Evolutionary conservation across 2,113 vertebrate species (phyloP).

Genomic region (Sminthopsis crassicaudata): DNA sequence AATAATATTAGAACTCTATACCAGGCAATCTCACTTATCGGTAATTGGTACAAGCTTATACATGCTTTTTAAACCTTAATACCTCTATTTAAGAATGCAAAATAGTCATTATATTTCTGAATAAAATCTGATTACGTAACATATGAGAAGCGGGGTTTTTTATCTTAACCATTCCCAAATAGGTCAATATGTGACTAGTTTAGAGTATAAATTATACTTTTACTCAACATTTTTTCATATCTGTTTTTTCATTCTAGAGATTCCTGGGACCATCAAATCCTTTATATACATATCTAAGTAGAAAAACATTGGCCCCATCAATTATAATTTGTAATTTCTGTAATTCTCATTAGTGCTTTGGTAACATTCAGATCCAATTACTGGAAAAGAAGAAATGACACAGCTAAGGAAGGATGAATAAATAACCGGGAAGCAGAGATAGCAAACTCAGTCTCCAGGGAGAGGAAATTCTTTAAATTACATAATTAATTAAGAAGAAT

Average conservation of each 20-base stretch:
- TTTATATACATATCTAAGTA: not conserved
- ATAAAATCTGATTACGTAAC: constrained; percentile 4
- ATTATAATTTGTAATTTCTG: not conserved
- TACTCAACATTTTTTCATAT: not conserved
- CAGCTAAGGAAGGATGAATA: not conserved
- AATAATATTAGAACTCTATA: not conserved
- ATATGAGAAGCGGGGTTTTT: constrained; percentile 6
- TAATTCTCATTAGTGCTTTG: constrained; percentile 17
- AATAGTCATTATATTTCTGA: not conserved
- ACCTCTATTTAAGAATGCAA: not conserved
- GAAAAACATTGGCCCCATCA: constrained; percentile 7
- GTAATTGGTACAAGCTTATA: not conserved
- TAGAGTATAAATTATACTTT: not conserved
- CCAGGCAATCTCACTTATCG: not conserved
- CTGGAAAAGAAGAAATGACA: constrained; percentile 18
- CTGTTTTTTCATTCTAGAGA: constrained; percentile 5
- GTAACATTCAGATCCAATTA: constrained; percentile 31
- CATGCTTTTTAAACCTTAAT: constrained; percentile 6
- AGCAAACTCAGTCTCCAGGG: not conserved
- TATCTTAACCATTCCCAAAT: constrained; percentile 20
- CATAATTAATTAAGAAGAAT: constrained; percentile 18
- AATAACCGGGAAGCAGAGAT: constrained; percentile 1
- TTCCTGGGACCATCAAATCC: not conserved
- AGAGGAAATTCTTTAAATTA: constrained; percentile 22
- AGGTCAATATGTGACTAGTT: constrained; percentile 14